Percentiles rank a stretch among this genome's conserved stretches.
Conservation (phyloP, 2,113 vertebrate genomes). For the Antechinus stuartii region DNA sequence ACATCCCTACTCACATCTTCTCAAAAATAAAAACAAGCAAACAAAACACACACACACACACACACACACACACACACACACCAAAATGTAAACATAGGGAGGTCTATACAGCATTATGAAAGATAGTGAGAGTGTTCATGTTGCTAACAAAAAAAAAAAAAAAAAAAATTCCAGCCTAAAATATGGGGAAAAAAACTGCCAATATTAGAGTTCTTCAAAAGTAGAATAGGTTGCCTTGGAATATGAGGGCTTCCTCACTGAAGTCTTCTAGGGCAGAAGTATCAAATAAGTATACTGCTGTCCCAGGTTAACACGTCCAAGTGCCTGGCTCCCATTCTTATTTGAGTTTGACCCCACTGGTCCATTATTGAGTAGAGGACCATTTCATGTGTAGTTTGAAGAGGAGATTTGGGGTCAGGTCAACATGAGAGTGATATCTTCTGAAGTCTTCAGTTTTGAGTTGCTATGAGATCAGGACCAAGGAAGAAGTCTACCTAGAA, state of each 20-base stretch:
- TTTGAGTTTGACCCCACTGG: neutral
- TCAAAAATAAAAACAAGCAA: neutral
- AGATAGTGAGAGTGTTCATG: neutral
- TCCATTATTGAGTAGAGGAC: neutral
- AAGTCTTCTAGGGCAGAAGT: neutral
- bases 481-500: neutral
- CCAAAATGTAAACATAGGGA: neutral
- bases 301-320: neutral
- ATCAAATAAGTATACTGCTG: neutral
- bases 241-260: neutral
- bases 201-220: neutral
- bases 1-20: neutral
- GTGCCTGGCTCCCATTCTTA: neutral
- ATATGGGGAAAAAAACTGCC: neutral
- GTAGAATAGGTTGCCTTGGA: neutral
- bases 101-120: neutral
- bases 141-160: no score
- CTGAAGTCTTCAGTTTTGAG: neutral
- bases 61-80: no score
- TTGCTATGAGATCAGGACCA: neutral
- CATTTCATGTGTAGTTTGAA: neutral
- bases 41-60: neutral
- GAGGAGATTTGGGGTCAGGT: neutral
- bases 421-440: neutral
- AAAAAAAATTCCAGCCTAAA: neutral